phyloP scores from a whole-genome alignment of 2,113 vertebrate species.

The Loxodonta africana region DNA sequence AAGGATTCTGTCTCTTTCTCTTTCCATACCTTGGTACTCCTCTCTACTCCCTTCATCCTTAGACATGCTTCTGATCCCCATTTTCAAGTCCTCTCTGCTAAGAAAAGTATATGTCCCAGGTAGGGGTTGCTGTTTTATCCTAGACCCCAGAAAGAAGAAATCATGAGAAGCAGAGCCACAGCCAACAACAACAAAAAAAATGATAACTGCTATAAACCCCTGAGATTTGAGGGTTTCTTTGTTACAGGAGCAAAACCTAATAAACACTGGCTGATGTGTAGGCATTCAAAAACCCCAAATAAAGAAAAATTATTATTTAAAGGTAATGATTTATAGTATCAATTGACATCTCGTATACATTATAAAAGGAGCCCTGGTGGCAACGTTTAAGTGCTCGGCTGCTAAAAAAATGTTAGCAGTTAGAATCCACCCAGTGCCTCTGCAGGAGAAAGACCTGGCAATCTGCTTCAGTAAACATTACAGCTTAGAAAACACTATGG shows the following conservation, averaged over 20 bases:
- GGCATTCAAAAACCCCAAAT: background rate
- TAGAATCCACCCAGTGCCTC: background rate
- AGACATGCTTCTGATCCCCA: background rate
- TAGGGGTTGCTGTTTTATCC: background rate
- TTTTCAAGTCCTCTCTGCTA: background rate
- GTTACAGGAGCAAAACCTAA: background rate
- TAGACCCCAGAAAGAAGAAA: background rate
- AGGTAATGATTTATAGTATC: background rate
- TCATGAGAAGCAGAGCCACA: background rate
- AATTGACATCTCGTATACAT: background rate
- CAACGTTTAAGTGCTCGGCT: background rate
- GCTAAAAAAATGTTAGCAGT: background rate
- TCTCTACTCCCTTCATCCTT: background rate
- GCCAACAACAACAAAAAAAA: background rate
- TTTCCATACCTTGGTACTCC: background rate
- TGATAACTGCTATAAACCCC: background rate
- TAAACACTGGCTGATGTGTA: background rate
- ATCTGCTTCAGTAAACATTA: background rate
- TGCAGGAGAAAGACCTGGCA: background rate
- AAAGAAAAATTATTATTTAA: background rate
- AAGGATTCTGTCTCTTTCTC: background rate
- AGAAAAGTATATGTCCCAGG: background rate
- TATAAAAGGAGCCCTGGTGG: background rate
- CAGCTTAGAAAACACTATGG: background rate
- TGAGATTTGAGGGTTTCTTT: background rate